Evolutionary conservation across 1,140 invertebrate genomes (phyloP).

Genomic region (Ceratina japonica): DNA sequence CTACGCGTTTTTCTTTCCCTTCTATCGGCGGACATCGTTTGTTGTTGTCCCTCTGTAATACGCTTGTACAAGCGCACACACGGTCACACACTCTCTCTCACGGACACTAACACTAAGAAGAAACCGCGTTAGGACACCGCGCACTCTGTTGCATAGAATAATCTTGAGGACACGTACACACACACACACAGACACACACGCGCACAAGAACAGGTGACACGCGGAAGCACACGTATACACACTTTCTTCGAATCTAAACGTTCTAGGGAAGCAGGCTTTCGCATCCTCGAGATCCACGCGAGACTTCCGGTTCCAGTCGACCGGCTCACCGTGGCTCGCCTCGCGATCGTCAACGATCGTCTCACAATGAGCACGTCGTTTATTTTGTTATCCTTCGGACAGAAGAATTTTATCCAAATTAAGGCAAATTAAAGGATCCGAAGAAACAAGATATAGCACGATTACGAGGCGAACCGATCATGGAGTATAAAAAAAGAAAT

Average conservation of each 20-base stretch:
- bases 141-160: neutral
- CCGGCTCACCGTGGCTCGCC: neutral
- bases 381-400: no score
- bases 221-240: neutral
- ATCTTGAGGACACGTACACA: neutral
- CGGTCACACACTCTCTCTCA: conserved; percentile 24
- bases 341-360: no score
- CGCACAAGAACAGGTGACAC: neutral
- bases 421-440: no score
- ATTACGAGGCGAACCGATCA: no score
- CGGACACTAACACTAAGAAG: neutral
- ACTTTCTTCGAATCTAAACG: conserved; percentile 36
- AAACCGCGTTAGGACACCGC: conserved; percentile 1
- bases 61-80: conserved; percentile 37
- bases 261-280: conserved; percentile 23
- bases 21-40: conserved; percentile 48
- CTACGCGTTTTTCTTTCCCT: conserved; percentile 44
- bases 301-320: neutral
- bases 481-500: neutral
- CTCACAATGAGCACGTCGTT: no score
- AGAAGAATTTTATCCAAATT: no score
- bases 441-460: no score
- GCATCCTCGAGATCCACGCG: conserved; percentile 16
- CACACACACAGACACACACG: neutral
- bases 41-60: conserved; percentile 37